Percentiles rank a stretch among this genome's conserved stretches.
Conservation (phyloP, 2,888 invertebrate species). For the Ectobius pallidus region DNA sequence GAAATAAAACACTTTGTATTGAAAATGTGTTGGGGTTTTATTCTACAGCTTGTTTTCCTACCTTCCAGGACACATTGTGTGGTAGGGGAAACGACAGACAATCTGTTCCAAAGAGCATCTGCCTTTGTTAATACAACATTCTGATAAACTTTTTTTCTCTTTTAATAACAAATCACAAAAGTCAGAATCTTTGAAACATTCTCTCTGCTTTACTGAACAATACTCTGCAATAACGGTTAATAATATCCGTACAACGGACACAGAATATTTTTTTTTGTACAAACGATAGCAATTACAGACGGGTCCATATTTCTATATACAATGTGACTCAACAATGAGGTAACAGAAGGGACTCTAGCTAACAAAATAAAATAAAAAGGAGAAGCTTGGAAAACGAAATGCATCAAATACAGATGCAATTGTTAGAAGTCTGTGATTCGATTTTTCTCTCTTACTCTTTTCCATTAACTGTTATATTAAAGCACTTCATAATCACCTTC, state of each 20-base stretch:
- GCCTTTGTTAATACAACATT: not conserved
- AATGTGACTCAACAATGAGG: constrained; percentile 42
- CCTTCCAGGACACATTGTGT: constrained; percentile 36
- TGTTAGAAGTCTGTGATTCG: constrained; percentile 12
- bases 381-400: not conserved
- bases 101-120: constrained; percentile 26
- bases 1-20: constrained; percentile 14
- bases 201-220: constrained; percentile 15
- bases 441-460: constrained; percentile 16
- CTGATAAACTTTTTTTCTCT: not conserved
- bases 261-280: constrained; percentile 39
- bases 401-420: not conserved
- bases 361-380: constrained; percentile 17
- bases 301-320: constrained; percentile 41
- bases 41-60: constrained; percentile 39
- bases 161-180: not conserved
- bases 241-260: constrained; percentile 40
- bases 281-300: constrained; percentile 42
- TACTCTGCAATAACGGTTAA: constrained; percentile 33
- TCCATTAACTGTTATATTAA: constrained; percentile 36
- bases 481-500: constrained; percentile 38
- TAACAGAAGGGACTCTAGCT: constrained; percentile 38
- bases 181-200: constrained; percentile 1
- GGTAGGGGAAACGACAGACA: constrained; percentile 26
- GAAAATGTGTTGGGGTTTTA: constrained; percentile 42